A percentile compares a stretch with the other conserved stretches of the same genome.
Conservation (phyloP, 23 tunicate species). For the Diplosoma virens region DNA sequence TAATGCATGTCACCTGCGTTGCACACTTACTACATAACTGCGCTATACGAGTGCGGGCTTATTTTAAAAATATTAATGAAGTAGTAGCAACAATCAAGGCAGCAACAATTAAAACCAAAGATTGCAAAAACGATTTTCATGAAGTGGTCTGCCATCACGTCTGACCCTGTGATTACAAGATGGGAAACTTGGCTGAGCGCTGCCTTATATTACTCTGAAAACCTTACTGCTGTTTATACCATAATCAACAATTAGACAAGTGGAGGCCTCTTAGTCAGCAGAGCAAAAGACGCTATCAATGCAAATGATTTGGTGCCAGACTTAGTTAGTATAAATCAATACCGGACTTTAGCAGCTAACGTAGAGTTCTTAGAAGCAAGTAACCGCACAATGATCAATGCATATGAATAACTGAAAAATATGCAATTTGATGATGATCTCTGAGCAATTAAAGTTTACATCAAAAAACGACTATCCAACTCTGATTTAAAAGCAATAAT, state of each 20-base stretch:
- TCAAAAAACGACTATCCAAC: no score
- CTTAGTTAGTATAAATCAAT: conserved; percentile 11
- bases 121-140: conserved; percentile 8
- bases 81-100: conserved; percentile 16
- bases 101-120: conserved; percentile 19
- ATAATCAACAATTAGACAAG: conserved; percentile 18
- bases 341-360: conserved; percentile 13
- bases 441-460: no score
- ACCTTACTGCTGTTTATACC: conserved; percentile 20
- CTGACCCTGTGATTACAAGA: conserved; percentile 17
- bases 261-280: conserved; percentile 12
- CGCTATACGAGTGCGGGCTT: conserved; percentile 32
- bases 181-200: conserved; percentile 26
- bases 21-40: conserved; percentile 38
- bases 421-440: no score
- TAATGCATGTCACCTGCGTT: conserved; percentile 12
- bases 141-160: conserved; percentile 21
- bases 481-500: no score
- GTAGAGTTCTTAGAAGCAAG: background rate
- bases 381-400: no score
- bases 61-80: conserved; percentile 14
- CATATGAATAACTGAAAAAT: no score
- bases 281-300: conserved; percentile 29
- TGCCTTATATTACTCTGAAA: conserved; percentile 13
- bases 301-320: conserved; percentile 10